Evolutionary conservation across 2,113 vertebrate genomes (phyloP).

Genomic region (Etheostoma cragini): DNA sequence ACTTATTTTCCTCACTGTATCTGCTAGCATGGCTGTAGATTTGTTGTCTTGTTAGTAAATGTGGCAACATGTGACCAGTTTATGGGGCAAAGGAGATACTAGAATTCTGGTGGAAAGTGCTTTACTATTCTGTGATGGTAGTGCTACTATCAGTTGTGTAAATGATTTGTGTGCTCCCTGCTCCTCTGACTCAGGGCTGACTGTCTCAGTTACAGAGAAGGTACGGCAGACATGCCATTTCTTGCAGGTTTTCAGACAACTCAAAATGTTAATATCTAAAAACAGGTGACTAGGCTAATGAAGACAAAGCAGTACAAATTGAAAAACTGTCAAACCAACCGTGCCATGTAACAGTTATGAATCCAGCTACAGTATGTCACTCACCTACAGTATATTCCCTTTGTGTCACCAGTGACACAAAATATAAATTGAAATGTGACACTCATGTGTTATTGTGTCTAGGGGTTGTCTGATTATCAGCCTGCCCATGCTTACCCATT

Average conservation of each 20-base stretch:
- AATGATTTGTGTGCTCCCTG: slow-evolving; percentile 48
- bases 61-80: slow-evolving; percentile 29
- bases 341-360: neutral
- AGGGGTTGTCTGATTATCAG: no score
- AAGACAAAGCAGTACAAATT: neutral
- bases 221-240: neutral
- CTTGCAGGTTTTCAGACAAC: neutral
- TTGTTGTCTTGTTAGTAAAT: slow-evolving; percentile 13
- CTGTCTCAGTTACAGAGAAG: slow-evolving; percentile 6
- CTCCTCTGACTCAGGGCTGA: slow-evolving; percentile 12
- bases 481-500: no score
- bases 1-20: no score
- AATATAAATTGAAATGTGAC: neutral
- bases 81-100: slow-evolving; percentile 24
- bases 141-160: slow-evolving; percentile 17
- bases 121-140: slow-evolving; percentile 29
- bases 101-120: neutral
- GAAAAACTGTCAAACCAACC: neutral
- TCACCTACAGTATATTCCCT: neutral
- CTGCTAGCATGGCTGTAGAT: slow-evolving; percentile 7
- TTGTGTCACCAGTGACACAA: neutral
- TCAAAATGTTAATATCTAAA: slow-evolving; percentile 1
- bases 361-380: neutral
- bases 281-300: neutral
- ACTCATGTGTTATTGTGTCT: neutral